A percentile compares a stretch with the other conserved stretches of the same genome.
These are phyloP conservation scores for Athalia cordata DNA, from an alignment of 2,888 invertebrate species.

Conservation along the genomic window DNA sequence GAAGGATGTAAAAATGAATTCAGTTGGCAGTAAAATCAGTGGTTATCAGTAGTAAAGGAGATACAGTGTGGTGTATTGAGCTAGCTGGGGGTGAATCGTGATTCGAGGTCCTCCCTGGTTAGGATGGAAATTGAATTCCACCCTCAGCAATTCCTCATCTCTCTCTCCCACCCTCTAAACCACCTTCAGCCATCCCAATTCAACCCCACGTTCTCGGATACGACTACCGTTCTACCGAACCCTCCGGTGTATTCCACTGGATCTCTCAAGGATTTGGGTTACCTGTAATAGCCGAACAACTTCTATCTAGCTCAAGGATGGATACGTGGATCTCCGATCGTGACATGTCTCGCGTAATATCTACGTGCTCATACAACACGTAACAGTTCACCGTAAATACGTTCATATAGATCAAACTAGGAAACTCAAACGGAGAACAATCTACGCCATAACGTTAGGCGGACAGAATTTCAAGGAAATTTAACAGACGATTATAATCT, in stretches of 20 bases:
- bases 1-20: constrained; percentile 38
- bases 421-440: neutral
- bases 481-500: too few species aligned
- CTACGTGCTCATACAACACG: constrained; percentile 18
- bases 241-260: constrained; percentile 55
- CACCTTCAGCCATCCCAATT: constrained; percentile 43
- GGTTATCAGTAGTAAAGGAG: constrained; percentile 47
- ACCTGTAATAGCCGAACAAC: constrained; percentile 49
- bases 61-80: constrained; percentile 52
- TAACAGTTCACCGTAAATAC: neutral
- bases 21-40: constrained; percentile 47
- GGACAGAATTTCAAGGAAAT: too few species aligned
- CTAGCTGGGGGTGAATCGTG: constrained; percentile 47
- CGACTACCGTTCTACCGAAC: constrained; percentile 36
- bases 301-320: constrained; percentile 40
- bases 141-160: constrained; percentile 58
- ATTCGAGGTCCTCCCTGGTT: constrained; percentile 59
- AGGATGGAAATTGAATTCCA: constrained; percentile 66
- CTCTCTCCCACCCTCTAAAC: constrained; percentile 51
- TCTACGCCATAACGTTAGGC: too few species aligned
- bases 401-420: neutral
- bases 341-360: constrained; percentile 37
- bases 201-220: constrained; percentile 39
- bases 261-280: constrained; percentile 57
- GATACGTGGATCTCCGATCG: constrained; percentile 39